Base-by-base conservation (phyloP, 2,888 invertebrate species). In the Clusia tigrina region DNA sequence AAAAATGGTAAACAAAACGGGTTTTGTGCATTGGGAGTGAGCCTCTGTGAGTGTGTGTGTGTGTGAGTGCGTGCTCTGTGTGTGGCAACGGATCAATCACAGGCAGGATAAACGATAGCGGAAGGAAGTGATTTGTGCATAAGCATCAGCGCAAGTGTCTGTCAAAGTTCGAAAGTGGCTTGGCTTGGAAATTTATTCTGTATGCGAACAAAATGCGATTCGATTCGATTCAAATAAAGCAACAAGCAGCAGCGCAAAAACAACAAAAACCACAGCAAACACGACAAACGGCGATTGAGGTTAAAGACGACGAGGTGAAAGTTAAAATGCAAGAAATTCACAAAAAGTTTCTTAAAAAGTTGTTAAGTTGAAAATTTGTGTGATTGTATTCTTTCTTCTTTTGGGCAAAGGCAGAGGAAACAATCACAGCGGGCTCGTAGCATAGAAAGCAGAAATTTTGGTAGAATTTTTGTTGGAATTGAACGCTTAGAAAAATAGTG, bases 1-100 rank as follows among this genome's bases (percentile, higher is more conserved):
- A 23, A 22, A 24, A 12, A 2, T 54, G 3, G 26, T 32, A 18
- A 54, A 32, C 32, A 54, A 26, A 53, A 2, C 53, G 23, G 20
- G 17, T 2, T n/a, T 2, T 17, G 54, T 32, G 26, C 2, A 22
- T 51, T 3, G 12, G 20, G n/a, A 20, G 2, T 51, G n/a, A n/a
- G 51, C 20, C 2, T 51, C 12, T 51, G 10, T 51, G 52, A 3
- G 54, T 37, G 37, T 54, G 54, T 17, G 32, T 54, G 54, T 54
- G 18, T 54, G 54, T 54, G 18, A 18, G 54, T 54, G 32, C 20
- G 37, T n/a, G n/a, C n/a, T n/a, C n/a, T n/a, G n/a, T 54, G 26
- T 18, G 24, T 25, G 25, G n/a, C 3, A 48, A 48, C 18, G 48
- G 48, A 48, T 48, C 18, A 48, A 48, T n/a, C n/a, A n/a, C 18